A percentile compares a stretch with the other conserved stretches of the same genome.
These are phyloP conservation scores for Mustela nigripes DNA, from an alignment of 2,113 vertebrate species.

Conservation along the genomic window DNA sequence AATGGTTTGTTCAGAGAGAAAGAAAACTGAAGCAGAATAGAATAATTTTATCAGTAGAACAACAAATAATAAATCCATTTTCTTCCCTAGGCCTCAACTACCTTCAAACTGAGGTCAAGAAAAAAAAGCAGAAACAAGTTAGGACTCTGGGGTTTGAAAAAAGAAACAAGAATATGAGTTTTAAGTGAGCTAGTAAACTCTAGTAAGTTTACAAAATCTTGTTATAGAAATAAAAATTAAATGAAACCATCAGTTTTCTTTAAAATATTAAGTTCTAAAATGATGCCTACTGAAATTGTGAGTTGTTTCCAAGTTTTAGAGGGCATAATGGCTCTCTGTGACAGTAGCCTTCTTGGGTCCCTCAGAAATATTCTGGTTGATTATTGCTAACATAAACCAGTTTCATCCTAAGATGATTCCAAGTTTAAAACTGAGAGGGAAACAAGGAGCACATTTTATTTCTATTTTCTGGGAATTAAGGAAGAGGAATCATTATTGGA, in stretches of 20 bases:
- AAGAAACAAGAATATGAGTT: background rate
- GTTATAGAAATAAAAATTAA: background rate
- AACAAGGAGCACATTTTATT: background rate
- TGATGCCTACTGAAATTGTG: background rate
- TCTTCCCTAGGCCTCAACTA: background rate
- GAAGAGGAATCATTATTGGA: background rate
- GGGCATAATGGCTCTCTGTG: background rate
- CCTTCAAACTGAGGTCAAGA: background rate
- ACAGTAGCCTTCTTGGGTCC: background rate
- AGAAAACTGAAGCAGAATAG: background rate
- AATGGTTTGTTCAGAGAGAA: background rate
- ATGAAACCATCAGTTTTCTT: background rate
- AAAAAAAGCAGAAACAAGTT: background rate
- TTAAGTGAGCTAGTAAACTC: background rate
- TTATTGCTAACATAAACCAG: background rate
- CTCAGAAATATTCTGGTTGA: background rate
- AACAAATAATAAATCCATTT: background rate
- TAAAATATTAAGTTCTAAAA: background rate
- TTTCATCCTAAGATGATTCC: background rate
- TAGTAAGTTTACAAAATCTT: background rate
- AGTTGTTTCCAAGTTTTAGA: background rate
- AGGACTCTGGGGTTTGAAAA: background rate
- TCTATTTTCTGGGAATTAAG: conserved; percentile 19
- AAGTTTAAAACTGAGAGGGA: background rate
- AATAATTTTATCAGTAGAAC: background rate